Evolutionary conservation across 2,797 vertebrate genomes (phyloP).

Genomic region (Masticophis lateralis): DNA sequence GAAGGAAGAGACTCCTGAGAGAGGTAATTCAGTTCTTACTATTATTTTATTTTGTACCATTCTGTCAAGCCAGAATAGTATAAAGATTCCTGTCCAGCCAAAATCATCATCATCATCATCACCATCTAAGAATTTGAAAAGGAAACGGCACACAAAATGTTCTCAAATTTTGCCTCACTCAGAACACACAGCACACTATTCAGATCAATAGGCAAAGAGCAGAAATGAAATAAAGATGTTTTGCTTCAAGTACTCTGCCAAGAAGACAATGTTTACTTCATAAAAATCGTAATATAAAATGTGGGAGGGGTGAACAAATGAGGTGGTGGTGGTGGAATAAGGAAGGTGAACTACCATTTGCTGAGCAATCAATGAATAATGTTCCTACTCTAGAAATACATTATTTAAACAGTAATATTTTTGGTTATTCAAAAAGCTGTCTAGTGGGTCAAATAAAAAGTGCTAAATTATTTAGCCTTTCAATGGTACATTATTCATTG

Average conservation of each 20-base stretch:
- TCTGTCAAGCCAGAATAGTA: neutral
- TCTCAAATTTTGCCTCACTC: neutral
- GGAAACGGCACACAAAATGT: neutral
- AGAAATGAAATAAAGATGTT: neutral
- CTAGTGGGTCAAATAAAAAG: slow-evolving; percentile 33
- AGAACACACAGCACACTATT: neutral
- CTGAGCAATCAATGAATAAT: slow-evolving; percentile 31
- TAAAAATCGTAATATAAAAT: neutral
- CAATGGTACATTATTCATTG: slow-evolving; percentile 34
- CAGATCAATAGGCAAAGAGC: neutral
- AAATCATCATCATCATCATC: neutral
- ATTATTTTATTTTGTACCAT: neutral
- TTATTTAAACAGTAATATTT: slow-evolving; percentile 39
- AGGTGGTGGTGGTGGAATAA: neutral
- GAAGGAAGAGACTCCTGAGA: neutral
- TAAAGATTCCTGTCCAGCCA: neutral
- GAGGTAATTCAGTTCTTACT: neutral
- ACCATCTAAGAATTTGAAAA: neutral
- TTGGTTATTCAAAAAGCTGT: slow-evolving; percentile 36
- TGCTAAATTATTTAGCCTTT: slow-evolving; percentile 34
- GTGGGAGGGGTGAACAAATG: slow-evolving; percentile 13
- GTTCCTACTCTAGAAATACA: slow-evolving; percentile 19
- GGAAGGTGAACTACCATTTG: slow-evolving; percentile 10
- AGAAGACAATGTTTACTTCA: slow-evolving; percentile 5
- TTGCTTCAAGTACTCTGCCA: neutral